Evolutionary conservation across 1,140 invertebrate genomes (phyloP), one percentile per base, ranked within the genome.

Genomic region (Atta colombica): DNA sequence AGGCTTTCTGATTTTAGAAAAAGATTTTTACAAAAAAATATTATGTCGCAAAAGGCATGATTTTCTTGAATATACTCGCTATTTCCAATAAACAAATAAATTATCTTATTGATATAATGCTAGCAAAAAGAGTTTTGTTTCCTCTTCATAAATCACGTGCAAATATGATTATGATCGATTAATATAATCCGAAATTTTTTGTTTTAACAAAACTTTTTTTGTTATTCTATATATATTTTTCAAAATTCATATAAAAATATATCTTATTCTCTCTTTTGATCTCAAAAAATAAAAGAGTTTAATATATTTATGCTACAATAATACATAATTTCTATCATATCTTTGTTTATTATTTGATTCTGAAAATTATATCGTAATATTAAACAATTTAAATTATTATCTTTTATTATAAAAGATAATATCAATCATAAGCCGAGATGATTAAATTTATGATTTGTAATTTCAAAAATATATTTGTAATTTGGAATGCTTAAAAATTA

Each of bases 401-500:
- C 8, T 28, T 45, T 49, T 51, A 51, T 16, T 12, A 51, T 69
- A 8, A 51, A 51, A 25, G 21, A 28, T 25, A 58, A 21, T 58
- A 8, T 58, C n/a, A 0, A 49, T 6, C 45, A 51, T 18, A 51
- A 69, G 49, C 12, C 14, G 21, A 21, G 14, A 51, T 45, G 10
- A 69, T 51, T 69, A 3, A 75, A 25, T 60, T 60, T 75, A 0
- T 60, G 53, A 61, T 39, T 74, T 74, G 31, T 58, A 77, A 63
- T 31, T n/a, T 6, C 21, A n/a, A 35, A 74, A 84, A 75, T 49
- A 21, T 28, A 3, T 28, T 60, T 12, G 14, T 16, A 39, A 75
- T 84, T 61, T 8, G 25, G 8, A 3, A 25, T 12, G 25, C 5
- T 61, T 74, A 61, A 60, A 45, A 84, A 75, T 84, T 84, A 63